phyloP scores from a whole-genome alignment of 2,888 invertebrate species.

The Harpalus rubripes region DNA sequence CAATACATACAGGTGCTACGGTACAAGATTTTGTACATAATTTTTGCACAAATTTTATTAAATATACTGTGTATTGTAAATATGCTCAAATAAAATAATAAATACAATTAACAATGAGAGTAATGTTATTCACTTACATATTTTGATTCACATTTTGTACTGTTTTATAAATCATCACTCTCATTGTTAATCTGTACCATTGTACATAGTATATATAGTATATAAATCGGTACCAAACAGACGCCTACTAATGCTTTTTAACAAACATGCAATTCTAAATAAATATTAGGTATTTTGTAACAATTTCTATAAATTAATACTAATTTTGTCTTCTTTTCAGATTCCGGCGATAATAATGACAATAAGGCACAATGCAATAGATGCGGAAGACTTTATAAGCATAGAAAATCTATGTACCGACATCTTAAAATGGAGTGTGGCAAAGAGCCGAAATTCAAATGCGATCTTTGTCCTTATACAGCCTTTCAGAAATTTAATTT shows the following conservation, averaged over 20 bases:
- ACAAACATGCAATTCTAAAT: slow-evolving; percentile 6
- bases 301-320: background rate
- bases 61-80: too few relatives aligned
- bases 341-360: background rate
- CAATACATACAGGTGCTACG: too few relatives aligned
- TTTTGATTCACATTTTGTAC: too few relatives aligned
- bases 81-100: too few relatives aligned
- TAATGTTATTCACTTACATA: too few relatives aligned
- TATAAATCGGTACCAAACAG: background rate
- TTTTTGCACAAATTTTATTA: too few relatives aligned
- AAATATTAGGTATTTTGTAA: slow-evolving; percentile 11
- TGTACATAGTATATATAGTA: background rate
- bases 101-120: too few relatives aligned
- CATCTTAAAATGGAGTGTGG: slow-evolving; percentile 72
- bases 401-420: slow-evolving; percentile 70
- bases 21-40: too few relatives aligned
- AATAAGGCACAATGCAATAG: slow-evolving; percentile 2
- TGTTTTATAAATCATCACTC: too few relatives aligned
- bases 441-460: slow-evolving; percentile 71
- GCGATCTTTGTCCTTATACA: slow-evolving; percentile 68
- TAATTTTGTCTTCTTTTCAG: slow-evolving; percentile 8
- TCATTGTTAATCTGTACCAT: background rate
- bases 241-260: background rate
- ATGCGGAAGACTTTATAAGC: slow-evolving; percentile 71
- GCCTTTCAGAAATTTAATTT: slow-evolving; percentile 52